Conservation (phyloP, 2,888 invertebrate species). For the Chesias legatella region DNA sequence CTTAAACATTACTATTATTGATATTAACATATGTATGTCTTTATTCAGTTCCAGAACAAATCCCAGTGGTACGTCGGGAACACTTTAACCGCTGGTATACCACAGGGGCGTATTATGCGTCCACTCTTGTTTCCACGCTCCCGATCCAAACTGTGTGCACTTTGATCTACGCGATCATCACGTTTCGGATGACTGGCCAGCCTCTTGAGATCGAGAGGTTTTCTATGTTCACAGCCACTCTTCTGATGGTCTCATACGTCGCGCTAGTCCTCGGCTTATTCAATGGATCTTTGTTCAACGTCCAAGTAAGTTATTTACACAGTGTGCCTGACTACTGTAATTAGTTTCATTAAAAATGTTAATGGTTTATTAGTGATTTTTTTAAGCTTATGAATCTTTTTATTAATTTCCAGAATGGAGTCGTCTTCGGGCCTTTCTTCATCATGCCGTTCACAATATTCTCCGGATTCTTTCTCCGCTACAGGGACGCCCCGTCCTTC, state of each 20-base stretch:
- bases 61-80: constrained; percentile 89
- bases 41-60: constrained; percentile 88
- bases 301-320: constrained; percentile 89
- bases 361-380: background rate
- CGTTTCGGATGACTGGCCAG: constrained; percentile 93
- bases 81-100: constrained; percentile 96
- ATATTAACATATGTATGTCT: no score
- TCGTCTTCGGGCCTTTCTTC: constrained; percentile 93
- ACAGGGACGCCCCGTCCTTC: constrained; percentile 88
- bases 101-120: constrained; percentile 89
- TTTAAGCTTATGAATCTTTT: constrained; percentile 3
- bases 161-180: constrained; percentile 86
- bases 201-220: constrained; percentile 88
- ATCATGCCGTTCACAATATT: constrained; percentile 94
- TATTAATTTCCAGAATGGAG: constrained; percentile 86
- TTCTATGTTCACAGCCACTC: constrained; percentile 84
- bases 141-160: constrained; percentile 90
- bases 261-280: constrained; percentile 92
- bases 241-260: constrained; percentile 89
- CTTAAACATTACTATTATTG: no score
- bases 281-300: constrained; percentile 89
- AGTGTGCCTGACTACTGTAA: no score
- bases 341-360: no score
- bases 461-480: constrained; percentile 94
- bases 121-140: constrained; percentile 88